phyloP scores from a whole-genome alignment of 2,797 vertebrate genomes.

The Bradypus variegatus region DNA sequence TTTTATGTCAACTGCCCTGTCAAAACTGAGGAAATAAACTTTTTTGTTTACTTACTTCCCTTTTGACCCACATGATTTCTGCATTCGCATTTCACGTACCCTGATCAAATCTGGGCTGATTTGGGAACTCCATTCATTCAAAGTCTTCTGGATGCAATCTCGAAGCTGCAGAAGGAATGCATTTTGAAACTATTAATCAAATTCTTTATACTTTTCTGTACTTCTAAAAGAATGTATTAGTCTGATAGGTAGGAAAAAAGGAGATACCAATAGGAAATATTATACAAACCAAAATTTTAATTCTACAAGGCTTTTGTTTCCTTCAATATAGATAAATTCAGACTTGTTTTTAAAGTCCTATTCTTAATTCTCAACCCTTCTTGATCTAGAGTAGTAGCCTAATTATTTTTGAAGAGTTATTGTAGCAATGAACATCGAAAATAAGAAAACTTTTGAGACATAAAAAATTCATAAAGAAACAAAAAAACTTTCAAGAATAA shows the following conservation, averaged over 20 bases:
- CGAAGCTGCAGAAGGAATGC: constrained; percentile 84
- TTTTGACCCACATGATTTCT: background rate
- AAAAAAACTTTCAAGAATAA: constrained; percentile 25
- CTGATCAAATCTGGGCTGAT: constrained; percentile 73
- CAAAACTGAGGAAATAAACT: constrained; percentile 25
- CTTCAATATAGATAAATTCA: constrained; percentile 12
- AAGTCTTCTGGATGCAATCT: constrained; percentile 91
- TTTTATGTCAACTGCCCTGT: background rate
- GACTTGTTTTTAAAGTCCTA: background rate
- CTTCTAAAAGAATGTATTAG: background rate
- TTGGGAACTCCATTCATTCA: constrained; percentile 88
- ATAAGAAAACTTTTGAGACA: background rate
- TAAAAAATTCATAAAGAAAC: constrained; percentile 34
- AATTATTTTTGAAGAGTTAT: constrained; percentile 36
- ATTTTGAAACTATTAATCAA: constrained; percentile 44
- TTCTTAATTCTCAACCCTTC: constrained; percentile 16
- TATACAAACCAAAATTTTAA: constrained; percentile 2
- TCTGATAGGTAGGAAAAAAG: constrained; percentile 17
- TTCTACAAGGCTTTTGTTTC: constrained; percentile 9
- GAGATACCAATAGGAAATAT: background rate
- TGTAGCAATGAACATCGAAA: background rate
- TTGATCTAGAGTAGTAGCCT: constrained; percentile 24
- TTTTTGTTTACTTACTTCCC: constrained; percentile 21
- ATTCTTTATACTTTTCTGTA: background rate
- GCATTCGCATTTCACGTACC: constrained; percentile 65